Evolutionary conservation across 2,888 invertebrate genomes (phyloP).

Genomic region (Melinopterus prodromus): DNA sequence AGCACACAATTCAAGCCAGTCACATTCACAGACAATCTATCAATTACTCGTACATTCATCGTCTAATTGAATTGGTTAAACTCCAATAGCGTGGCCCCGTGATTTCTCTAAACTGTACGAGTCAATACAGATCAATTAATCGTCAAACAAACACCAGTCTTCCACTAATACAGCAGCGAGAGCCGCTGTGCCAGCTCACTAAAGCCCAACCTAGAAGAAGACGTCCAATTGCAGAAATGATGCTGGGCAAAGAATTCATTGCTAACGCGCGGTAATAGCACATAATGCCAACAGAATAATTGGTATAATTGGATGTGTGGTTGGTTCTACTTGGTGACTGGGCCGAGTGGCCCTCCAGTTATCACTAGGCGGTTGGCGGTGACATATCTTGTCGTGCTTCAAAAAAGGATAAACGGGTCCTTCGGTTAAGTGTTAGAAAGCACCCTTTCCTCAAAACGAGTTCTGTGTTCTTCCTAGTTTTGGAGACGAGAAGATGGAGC

Average conservation of each 20-base stretch:
- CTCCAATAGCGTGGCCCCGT: not conserved
- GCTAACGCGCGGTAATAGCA: conserved; percentile 44
- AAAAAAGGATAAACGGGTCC: conserved; percentile 11
- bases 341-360: conserved; percentile 40
- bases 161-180: not conserved
- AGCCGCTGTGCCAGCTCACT: not conserved
- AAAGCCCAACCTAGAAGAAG: conserved; percentile 9
- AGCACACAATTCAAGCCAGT: not conserved
- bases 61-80: not conserved
- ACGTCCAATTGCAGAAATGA: not conserved
- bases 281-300: conserved; percentile 48
- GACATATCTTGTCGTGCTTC: conserved; percentile 29
- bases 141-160: not conserved
- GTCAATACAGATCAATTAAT: not conserved
- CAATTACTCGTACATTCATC: not conserved
- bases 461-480: conserved; percentile 6
- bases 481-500: not conserved
- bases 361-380: conserved; percentile 36
- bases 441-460: not conserved
- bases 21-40: not conserved
- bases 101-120: not conserved
- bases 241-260: conserved; percentile 22
- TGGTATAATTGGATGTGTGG: conserved; percentile 47
- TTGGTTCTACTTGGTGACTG: conserved; percentile 40
- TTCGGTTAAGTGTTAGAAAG: not conserved